Base-by-base conservation (phyloP, 2,888 invertebrate genomes). In the Epinotia brunnichana region DNA sequence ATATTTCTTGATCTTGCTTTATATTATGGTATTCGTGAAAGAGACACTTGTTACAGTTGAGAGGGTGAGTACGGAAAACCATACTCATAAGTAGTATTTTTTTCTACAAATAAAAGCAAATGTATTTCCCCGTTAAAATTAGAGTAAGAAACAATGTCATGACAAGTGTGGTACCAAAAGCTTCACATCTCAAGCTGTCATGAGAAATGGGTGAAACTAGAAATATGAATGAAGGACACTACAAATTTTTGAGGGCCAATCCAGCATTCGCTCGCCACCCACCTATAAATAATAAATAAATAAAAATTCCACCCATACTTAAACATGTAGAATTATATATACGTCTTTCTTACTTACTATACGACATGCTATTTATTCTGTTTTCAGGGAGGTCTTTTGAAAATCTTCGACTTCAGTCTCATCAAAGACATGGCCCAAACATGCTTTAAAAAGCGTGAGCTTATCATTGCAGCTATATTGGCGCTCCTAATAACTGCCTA, bases 351-450 rank as follows among this genome's bases (percentile, higher is more conserved):
- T 44, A 15, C 15, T 4, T 44, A 15, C 44, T 3, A 53, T 19
- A 17, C 3, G 5, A 29, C 17, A 39, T 35, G 17, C 15, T 44
- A 63, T 39, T n/a, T 44, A 63, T 39, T 53, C 19, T 61, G 1
- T 35, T 76, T 75, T 21, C 74, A 76, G 76, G 74, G 73, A 10
- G 69, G 66, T 15, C 9, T 76, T n/a, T n/a, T 15, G 19, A 69
- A 61, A 29, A 51, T 76, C 13, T 74, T 75, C 62, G 63, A 74
- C 29, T 53, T 17, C 15, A 39, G 9, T 11, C 41, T 69, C 1
- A 29, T 75, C 21, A 64, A 54, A 21, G 74, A 76, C 13, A 76
- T 73, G 73, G 19, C 13, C 4, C 54, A n/a, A 3, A 62, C 70
- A n/a, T 73, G 70, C n/a, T 75, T 75, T 48, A 76, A 74, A 54